A percentile compares a stretch with the other conserved stretches of the same genome.
Conservation (phyloP, 1,140 invertebrate species). For the Elysia chlorotica region DNA sequence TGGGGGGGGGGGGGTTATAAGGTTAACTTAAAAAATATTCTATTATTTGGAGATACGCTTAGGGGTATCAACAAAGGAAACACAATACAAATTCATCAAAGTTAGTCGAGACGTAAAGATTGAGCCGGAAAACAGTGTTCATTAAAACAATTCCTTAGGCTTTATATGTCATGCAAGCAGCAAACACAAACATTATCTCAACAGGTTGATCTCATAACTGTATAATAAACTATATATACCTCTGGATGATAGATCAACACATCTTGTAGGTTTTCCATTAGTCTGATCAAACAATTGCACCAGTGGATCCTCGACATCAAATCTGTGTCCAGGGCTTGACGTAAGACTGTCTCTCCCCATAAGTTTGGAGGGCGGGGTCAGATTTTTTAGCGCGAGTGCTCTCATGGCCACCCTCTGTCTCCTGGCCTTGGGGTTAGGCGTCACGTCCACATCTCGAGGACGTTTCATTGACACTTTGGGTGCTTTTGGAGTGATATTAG, state of each 20-base stretch:
- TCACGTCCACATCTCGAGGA: conserved; percentile 3
- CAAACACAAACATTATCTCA: no score
- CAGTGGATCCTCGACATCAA: background rate
- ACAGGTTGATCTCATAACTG: background rate
- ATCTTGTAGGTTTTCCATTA: conserved; percentile 22
- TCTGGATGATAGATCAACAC: conserved; percentile 46
- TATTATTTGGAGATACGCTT: background rate
- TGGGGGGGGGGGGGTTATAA: background rate
- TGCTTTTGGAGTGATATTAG: no score
- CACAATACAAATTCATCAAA: background rate
- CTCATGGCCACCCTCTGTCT: conserved; percentile 14
- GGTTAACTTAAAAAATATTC: background rate
- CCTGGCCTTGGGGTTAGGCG: conserved; percentile 13
- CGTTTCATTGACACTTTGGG: conserved; percentile 6
- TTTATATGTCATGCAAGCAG: no score
- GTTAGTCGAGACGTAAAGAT: background rate
- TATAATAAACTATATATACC: conserved; percentile 28
- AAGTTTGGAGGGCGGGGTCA: conserved; percentile 11
- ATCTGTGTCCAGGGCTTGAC: background rate
- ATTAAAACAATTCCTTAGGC: background rate
- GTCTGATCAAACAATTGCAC: background rate
- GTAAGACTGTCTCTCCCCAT: background rate
- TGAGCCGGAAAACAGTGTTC: background rate
- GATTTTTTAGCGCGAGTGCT: conserved; percentile 11
- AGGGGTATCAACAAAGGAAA: background rate